A percentile compares a stretch with the other conserved stretches of the same genome.
phyloP scores from a whole-genome alignment of 2,888 invertebrate genomes.

The Plemyria rubiginata region DNA sequence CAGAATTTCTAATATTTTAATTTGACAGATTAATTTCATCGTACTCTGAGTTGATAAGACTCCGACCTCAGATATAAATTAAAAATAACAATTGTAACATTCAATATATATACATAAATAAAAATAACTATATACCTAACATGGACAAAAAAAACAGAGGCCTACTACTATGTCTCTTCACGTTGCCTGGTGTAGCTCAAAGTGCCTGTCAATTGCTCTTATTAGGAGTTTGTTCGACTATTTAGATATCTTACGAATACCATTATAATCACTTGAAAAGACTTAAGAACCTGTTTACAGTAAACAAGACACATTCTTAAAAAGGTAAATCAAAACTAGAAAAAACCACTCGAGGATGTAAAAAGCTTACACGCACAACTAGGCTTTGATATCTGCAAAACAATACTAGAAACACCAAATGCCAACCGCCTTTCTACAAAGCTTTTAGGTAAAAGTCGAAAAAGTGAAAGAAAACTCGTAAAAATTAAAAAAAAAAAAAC shows the following conservation, averaged over 20 bases:
- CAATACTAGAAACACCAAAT: conserved; percentile 11
- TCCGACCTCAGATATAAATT: too few relatives aligned
- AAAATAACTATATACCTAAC: too few relatives aligned
- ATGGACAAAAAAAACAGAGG: too few relatives aligned
- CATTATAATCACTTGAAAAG: not conserved
- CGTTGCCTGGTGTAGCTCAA: not conserved
- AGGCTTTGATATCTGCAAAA: conserved; percentile 9
- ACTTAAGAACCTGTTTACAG: conserved; percentile 2
- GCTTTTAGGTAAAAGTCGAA: not conserved
- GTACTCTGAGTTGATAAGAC: too few relatives aligned
- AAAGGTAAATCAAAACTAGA: not conserved
- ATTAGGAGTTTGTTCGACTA: not conserved
- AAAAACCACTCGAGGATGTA: not conserved
- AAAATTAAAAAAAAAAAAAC: not conserved
- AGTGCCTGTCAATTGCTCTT: not conserved
- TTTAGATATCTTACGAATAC: too few relatives aligned
- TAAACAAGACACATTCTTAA: not conserved
- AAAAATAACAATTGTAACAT: too few relatives aligned
- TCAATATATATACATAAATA: too few relatives aligned
- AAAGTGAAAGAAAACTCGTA: not conserved
- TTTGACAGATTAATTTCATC: too few relatives aligned
- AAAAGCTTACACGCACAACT: conserved; percentile 14
- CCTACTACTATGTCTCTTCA: not conserved
- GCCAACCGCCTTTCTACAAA: not conserved
- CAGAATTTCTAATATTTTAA: too few relatives aligned